These are phyloP conservation scores for Alentia gelatinosa DNA, from an alignment of 2,888 invertebrate genomes.

Conservation along the genomic window DNA sequence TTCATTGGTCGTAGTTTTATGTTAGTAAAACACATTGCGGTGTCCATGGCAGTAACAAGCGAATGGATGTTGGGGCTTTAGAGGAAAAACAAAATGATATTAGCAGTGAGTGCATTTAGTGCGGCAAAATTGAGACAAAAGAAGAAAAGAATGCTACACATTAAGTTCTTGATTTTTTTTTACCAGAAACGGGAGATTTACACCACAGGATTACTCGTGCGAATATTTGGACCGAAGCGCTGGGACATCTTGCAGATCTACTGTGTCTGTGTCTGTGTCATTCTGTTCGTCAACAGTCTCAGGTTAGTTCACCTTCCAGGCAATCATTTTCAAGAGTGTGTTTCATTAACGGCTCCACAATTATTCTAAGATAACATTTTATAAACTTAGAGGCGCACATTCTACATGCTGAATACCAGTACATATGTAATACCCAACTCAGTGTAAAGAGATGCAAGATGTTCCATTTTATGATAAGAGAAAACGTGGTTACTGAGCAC, in stretches of 20 bases:
- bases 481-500: too few relatives aligned
- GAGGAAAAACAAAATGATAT: neutral
- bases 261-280: neutral
- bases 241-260: constrained; percentile 7
- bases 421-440: too few relatives aligned
- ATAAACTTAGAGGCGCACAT: too few relatives aligned
- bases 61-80: too few relatives aligned
- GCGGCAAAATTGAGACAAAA: neutral
- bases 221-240: neutral
- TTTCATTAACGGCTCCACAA: too few relatives aligned
- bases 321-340: too few relatives aligned
- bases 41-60: too few relatives aligned
- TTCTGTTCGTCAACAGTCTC: neutral
- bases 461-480: too few relatives aligned
- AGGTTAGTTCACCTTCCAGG: neutral
- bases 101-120: neutral
- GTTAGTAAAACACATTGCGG: too few relatives aligned
- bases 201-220: neutral
- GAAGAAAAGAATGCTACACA: neutral
- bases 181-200: neutral
- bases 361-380: too few relatives aligned
- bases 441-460: too few relatives aligned
- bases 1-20: neutral
- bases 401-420: too few relatives aligned
- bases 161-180: neutral